Evolutionary conservation across 2,113 vertebrate genomes (phyloP).

Genomic region (Seriola dumerili): DNA sequence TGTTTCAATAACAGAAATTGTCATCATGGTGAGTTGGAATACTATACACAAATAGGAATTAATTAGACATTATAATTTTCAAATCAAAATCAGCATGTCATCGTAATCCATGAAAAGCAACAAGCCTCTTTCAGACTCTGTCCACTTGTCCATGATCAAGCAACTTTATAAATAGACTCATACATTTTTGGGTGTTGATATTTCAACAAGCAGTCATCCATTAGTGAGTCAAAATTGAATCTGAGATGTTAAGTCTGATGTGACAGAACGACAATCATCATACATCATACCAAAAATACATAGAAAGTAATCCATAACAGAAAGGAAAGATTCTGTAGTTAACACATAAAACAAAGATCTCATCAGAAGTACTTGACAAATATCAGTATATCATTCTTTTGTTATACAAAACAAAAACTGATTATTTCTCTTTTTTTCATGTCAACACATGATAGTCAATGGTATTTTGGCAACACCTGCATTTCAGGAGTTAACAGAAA

Average conservation of each 20-base stretch:
- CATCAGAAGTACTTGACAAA: slow-evolving; percentile 76
- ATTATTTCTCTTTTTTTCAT: slow-evolving; percentile 50
- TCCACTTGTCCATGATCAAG: slow-evolving; percentile 54
- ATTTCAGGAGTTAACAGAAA: slow-evolving; percentile 76
- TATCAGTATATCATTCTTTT: slow-evolving; percentile 78
- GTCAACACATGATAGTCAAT: slow-evolving; percentile 62
- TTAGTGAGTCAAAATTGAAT: slow-evolving; percentile 66
- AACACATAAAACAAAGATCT: slow-evolving; percentile 77
- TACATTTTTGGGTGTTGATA: slow-evolving; percentile 61
- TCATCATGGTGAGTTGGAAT: slow-evolving; percentile 74
- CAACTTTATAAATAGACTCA: slow-evolving; percentile 67
- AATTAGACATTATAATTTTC: slow-evolving; percentile 65
- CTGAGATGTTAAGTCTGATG: slow-evolving; percentile 60
- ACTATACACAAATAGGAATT: slow-evolving; percentile 80
- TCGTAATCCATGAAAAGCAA: slow-evolving; percentile 68
- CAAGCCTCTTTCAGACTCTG: slow-evolving; percentile 57
- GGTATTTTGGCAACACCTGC: slow-evolving; percentile 75
- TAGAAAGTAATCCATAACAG: slow-evolving; percentile 66
- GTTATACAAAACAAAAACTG: slow-evolving; percentile 71
- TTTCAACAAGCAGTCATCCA: slow-evolving; percentile 67
- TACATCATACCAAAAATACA: slow-evolving; percentile 71
- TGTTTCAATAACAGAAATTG: slow-evolving; percentile 80
- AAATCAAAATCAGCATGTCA: slow-evolving; percentile 72
- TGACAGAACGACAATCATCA: slow-evolving; percentile 71
- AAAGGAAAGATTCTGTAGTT: slow-evolving; percentile 64